Base-by-base conservation (phyloP, 2,113 vertebrate genomes). In the Nibea coibor region DNA sequence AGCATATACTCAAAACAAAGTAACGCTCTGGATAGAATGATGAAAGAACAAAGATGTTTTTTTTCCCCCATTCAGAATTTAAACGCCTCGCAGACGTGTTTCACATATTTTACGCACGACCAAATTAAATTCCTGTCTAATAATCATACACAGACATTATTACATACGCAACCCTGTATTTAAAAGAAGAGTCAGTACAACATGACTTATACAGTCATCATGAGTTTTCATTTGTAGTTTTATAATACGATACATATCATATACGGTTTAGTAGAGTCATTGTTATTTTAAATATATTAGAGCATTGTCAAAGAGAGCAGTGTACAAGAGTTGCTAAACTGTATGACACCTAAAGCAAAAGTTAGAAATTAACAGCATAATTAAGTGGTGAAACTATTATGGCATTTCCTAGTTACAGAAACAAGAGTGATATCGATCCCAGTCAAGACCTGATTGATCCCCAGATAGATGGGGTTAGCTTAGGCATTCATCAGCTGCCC, bases 301-400 rank as follows among this genome's bases (percentile, higher is more conserved):
- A 75, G 26, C 17, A 42, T 78, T 50, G 10, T 51, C 64, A 50
- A 35, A 83, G 50, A 24, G 64, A 76, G 75, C 62, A 19, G 31
- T 72, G 50, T 63, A 39, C 57, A 72, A 65, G 54, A 78, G 70
- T 87, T 88, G 56, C 75, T 75, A 84, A 92, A 88, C 86, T 85
- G 90, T 91, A 90, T 75, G 74, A 88, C 87, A 79, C 65, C 82
- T 79, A 83, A 91, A 94, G 87, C 91, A 84, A 91, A 93, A 94
- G 90, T 90, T 83, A 86, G 90, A 94, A 94, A 93, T 94, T 92
- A 93, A 94, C 93, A 89, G 86, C 83, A 70, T 95, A 94, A 94
- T 95, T 94, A 95, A 95, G 93, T 93, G 91, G 80, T 91, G 82
- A 91, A 94, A 91, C 93, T 90, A 93, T 94, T 91, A 93, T 90